Conservation (phyloP, 1,140 invertebrate species). For the Carposina sasakii region DNA sequence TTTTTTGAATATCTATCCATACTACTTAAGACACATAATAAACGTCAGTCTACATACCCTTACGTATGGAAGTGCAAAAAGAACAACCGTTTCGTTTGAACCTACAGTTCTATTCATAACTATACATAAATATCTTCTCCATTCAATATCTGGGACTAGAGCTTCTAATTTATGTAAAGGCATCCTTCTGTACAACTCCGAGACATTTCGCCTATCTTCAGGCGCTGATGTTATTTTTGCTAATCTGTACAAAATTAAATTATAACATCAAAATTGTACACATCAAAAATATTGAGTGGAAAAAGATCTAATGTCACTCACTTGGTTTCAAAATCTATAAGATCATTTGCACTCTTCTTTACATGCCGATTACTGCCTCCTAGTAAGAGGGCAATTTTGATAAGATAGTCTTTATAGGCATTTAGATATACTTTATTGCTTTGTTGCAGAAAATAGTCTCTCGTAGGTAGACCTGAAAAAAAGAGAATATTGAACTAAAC, state of each 20-base stretch:
- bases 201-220: slow-evolving; percentile 87
- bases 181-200: slow-evolving; percentile 86
- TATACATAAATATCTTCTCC: slow-evolving; percentile 81
- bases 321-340: slow-evolving; percentile 88
- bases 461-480: slow-evolving; percentile 80
- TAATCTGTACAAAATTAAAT: slow-evolving; percentile 62
- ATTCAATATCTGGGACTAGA: slow-evolving; percentile 84
- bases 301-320: slow-evolving; percentile 23
- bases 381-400: slow-evolving; percentile 79
- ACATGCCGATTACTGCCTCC: slow-evolving; percentile 77
- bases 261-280: background rate
- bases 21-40: too few species aligned
- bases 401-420: slow-evolving; percentile 86
- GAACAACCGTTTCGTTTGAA: slow-evolving; percentile 78
- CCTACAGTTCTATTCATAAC: slow-evolving; percentile 77
- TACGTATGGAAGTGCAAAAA: slow-evolving; percentile 82
- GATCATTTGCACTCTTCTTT: slow-evolving; percentile 77
- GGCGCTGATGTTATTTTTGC: slow-evolving; percentile 82
- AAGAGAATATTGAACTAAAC: background rate
- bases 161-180: slow-evolving; percentile 79
- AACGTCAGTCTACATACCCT: slow-evolving; percentile 44
- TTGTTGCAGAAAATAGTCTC: slow-evolving; percentile 87
- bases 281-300: background rate
- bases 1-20: background rate
- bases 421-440: slow-evolving; percentile 80